These are phyloP conservation scores for Peromyscus californicus DNA, from an alignment of 2,113 vertebrate species.

Conservation along the genomic window DNA sequence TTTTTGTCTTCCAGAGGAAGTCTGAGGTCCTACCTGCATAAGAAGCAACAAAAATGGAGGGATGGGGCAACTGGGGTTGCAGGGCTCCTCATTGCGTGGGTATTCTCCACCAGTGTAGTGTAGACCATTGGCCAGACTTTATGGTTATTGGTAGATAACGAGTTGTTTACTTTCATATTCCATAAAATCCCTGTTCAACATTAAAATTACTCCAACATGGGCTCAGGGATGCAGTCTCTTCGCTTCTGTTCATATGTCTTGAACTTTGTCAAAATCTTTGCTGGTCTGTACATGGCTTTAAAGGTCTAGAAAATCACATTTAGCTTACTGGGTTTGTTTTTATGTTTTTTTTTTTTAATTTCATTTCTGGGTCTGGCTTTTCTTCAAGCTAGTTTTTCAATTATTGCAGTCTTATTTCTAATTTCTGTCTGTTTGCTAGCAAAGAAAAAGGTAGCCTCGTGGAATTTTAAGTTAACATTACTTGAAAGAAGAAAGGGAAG, in stretches of 20 bases:
- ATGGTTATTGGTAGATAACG: background rate
- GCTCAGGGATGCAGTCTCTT: slow-evolving; percentile 10
- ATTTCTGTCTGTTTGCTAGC: slow-evolving; percentile 38
- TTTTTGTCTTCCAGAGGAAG: background rate
- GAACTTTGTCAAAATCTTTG: slow-evolving; percentile 20
- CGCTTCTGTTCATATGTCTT: background rate
- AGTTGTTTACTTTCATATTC: slow-evolving; percentile 34
- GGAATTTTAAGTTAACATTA: background rate
- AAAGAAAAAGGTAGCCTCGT: background rate
- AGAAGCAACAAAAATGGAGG: background rate
- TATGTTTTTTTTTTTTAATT: background rate
- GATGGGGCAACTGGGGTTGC: background rate
- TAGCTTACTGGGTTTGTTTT: background rate
- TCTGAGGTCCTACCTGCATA: background rate
- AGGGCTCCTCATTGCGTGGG: background rate
- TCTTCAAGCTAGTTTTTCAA: slow-evolving; percentile 36
- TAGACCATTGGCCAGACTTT: background rate
- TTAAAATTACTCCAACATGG: background rate
- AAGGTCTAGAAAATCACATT: background rate
- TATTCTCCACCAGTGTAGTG: background rate
- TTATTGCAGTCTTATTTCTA: background rate
- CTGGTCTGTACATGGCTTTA: background rate
- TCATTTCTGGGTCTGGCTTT: background rate
- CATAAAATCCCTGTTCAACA: slow-evolving; percentile 3
- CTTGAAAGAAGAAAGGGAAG: background rate